Evolutionary conservation across 2,797 vertebrate genomes (phyloP).

Genomic region (Pipistrellus nathusii): DNA sequence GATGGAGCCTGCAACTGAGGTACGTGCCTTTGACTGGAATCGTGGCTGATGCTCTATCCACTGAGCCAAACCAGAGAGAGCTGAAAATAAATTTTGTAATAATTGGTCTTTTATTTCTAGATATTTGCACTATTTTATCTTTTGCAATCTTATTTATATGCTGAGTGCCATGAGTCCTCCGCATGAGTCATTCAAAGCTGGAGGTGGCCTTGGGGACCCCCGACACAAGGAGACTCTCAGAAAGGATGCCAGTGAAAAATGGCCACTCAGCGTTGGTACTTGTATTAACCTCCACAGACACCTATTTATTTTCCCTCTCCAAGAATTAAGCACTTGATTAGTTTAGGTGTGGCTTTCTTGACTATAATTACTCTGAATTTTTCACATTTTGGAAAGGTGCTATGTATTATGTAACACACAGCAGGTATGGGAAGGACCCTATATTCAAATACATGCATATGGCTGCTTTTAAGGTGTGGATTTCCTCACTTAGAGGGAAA

Average conservation of each 20-base stretch:
- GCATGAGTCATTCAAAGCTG: not conserved
- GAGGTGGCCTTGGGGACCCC: not conserved
- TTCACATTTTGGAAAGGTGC: not conserved
- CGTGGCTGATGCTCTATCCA: too few relatives aligned
- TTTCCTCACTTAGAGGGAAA: not conserved
- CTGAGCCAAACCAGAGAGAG: too few relatives aligned
- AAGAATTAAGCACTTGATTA: not conserved
- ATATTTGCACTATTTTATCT: not conserved
- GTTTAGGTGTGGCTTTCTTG: not conserved
- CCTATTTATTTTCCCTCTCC: not conserved
- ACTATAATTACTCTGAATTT: not conserved
- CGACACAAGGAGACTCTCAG: not conserved
- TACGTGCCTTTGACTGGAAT: too few relatives aligned
- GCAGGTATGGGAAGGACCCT: not conserved
- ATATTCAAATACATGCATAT: not conserved
- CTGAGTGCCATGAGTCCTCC: not conserved
- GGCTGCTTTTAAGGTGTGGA: not conserved
- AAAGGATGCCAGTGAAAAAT: not conserved
- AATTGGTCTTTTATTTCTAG: constrained; percentile 39
- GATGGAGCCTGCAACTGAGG: too few relatives aligned
- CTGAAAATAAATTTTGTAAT: not conserved
- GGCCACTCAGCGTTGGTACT: not conserved
- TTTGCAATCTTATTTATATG: not conserved
- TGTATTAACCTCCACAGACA: not conserved
- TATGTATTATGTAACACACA: not conserved